phyloP scores from a whole-genome alignment of 1,140 invertebrate genomes.

The Saccostrea echinata region DNA sequence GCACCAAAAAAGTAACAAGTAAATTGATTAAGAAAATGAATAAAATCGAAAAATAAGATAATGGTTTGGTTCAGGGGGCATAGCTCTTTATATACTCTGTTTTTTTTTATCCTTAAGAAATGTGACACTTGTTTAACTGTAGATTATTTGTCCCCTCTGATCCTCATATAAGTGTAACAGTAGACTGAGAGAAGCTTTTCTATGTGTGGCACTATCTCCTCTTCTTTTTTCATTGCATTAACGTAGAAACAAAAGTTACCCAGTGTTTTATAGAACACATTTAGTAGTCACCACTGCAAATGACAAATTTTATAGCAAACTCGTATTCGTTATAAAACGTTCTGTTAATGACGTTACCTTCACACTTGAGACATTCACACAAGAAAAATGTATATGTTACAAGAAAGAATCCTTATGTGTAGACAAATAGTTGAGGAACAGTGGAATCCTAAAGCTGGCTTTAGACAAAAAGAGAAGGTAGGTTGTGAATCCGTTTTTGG shows the following conservation, averaged over 20 bases:
- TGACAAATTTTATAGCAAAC: background rate
- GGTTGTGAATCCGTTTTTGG: background rate
- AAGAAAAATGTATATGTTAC: no score
- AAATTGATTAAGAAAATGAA: no score
- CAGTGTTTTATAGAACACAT: background rate
- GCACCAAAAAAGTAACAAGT: no score
- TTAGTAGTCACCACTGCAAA: background rate
- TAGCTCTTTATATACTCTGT: no score
- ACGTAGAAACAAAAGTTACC: constrained; percentile 2
- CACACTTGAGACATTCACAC: no score
- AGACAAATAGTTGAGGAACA: background rate
- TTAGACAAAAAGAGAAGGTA: background rate
- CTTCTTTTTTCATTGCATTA: constrained; percentile 24
- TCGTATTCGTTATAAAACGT: no score
- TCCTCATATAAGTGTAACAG: background rate
- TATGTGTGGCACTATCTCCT: constrained; percentile 13
- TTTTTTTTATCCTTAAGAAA: no score
- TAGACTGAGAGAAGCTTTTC: background rate
- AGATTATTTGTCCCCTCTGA: background rate
- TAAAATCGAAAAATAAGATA: no score
- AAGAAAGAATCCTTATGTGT: background rate
- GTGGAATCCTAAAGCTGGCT: background rate
- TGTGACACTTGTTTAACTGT: background rate
- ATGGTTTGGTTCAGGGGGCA: no score
- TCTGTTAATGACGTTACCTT: no score